Evolutionary conservation across 1,140 invertebrate species (phyloP).

Genomic region (Philotrypesis tridentata): DNA sequence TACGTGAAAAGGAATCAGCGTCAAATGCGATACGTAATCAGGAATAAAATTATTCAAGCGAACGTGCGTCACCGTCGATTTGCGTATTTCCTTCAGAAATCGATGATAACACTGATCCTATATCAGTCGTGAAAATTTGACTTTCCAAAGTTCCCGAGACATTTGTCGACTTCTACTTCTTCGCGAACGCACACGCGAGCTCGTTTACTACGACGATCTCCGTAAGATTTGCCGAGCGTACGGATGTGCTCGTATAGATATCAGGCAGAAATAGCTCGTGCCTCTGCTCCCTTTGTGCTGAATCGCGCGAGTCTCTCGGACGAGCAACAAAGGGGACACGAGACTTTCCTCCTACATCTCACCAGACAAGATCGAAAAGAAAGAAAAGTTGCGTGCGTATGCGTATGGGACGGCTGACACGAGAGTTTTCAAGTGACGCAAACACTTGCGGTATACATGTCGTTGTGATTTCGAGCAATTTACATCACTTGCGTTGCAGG

Average conservation of each 20-base stretch:
- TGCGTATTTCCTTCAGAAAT: too few relatives aligned
- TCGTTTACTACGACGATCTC: too few relatives aligned
- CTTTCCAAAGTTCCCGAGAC: too few relatives aligned
- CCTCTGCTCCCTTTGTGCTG: neutral
- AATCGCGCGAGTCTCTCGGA: conserved; percentile 2
- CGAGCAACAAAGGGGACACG: conserved; percentile 21
- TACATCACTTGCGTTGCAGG: neutral
- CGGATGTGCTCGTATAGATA: neutral
- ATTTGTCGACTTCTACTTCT: too few relatives aligned
- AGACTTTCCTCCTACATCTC: conserved; percentile 11
- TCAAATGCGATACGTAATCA: too few relatives aligned
- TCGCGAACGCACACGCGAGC: too few relatives aligned
- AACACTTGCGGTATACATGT: neutral
- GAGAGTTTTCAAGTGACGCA: conserved; percentile 16
- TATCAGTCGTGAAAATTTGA: too few relatives aligned
- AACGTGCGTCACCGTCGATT: too few relatives aligned
- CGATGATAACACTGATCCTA: too few relatives aligned
- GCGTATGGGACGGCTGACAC: neutral
- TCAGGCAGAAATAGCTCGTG: conserved; percentile 23
- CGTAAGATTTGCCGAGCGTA: neutral
- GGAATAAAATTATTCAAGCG: too few relatives aligned
- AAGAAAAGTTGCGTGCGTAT: neutral
- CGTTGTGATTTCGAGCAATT: neutral
- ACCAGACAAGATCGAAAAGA: neutral
- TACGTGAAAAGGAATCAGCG: too few relatives aligned